Evolutionary conservation across 2,888 invertebrate genomes (phyloP).

Genomic region (Itoplectis maculator): DNA sequence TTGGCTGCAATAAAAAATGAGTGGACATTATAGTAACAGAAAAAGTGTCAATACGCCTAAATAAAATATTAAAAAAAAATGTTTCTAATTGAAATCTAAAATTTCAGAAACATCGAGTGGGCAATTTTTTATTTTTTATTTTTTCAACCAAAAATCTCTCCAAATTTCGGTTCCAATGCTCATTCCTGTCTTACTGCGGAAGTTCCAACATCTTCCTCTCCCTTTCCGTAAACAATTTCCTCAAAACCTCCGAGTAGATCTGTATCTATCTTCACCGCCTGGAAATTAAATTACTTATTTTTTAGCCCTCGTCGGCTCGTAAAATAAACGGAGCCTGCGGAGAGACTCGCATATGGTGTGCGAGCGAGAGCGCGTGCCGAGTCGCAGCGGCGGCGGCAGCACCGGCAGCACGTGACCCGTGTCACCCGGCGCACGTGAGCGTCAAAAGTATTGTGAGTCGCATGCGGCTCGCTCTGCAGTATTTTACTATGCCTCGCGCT

Average conservation of each 20-base stretch:
- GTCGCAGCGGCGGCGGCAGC: too few relatives aligned
- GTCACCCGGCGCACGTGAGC: slow-evolving; percentile 68
- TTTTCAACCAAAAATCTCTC: background rate
- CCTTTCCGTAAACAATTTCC: background rate
- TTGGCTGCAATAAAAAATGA: slow-evolving; percentile 86
- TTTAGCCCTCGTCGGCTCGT: slow-evolving; percentile 46
- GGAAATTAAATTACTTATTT: slow-evolving; percentile 43
- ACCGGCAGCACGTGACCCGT: slow-evolving; percentile 72
- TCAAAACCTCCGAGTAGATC: background rate
- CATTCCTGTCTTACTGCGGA: background rate
- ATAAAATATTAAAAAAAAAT: background rate
- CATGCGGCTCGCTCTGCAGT: background rate
- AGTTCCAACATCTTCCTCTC: slow-evolving; percentile 3
- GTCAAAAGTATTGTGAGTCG: slow-evolving; percentile 52
- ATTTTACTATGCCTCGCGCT: slow-evolving; percentile 42
- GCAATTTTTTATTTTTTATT: background rate
- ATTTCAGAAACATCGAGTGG: too few relatives aligned
- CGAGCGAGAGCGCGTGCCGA: slow-evolving; percentile 64
- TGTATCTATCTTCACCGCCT: slow-evolving; percentile 11
- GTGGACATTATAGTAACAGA: background rate
- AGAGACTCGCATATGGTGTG: slow-evolving; percentile 67
- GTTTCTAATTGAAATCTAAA: background rate
- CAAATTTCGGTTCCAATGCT: background rate
- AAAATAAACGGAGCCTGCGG: slow-evolving; percentile 35
- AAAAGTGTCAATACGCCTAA: background rate